A percentile compares a stretch with the other conserved stretches of the same genome.
phyloP scores from a whole-genome alignment of 2,797 vertebrate species.

The Oreochromis mossambicus region DNA sequence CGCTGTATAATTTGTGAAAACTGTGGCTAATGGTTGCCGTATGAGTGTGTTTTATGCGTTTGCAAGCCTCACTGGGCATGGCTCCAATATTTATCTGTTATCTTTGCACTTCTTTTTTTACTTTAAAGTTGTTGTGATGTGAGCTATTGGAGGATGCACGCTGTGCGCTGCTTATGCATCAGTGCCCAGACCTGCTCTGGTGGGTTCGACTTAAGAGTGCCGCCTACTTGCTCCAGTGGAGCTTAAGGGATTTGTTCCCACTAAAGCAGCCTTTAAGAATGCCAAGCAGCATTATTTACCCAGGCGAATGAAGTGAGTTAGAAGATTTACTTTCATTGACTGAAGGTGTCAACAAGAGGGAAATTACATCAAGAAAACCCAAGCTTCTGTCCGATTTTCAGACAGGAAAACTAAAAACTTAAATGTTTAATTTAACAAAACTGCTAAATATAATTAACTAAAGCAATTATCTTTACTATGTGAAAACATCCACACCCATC shows the following conservation, averaged over 20 bases:
- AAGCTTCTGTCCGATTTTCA: not conserved
- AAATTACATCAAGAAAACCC: not conserved
- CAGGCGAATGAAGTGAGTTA: not conserved
- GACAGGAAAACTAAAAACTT: not conserved
- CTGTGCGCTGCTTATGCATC: not conserved
- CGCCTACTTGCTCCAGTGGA: constrained; percentile 12
- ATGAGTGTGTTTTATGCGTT: not conserved
- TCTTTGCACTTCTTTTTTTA: not conserved
- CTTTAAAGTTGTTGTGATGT: not conserved
- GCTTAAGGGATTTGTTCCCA: constrained; percentile 56
- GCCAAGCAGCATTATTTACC: constrained; percentile 42
- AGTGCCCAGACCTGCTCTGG: not conserved
- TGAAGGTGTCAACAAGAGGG: not conserved
- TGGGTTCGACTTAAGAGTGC: constrained; percentile 26
- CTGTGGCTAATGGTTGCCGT: not conserved
- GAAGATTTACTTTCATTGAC: constrained; percentile 21
- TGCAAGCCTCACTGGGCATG: not conserved
- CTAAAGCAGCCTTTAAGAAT: constrained; percentile 24
- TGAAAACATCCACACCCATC: not conserved
- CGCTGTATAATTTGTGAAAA: not conserved
- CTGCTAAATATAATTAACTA: not conserved
- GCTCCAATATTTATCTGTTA: not conserved
- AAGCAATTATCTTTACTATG: not conserved
- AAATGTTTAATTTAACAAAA: not conserved
- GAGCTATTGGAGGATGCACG: not conserved